Percentiles rank a stretch among this genome's conserved stretches.
Conservation (phyloP, 2,797 vertebrate genomes). For the Lagorchestes hirsutus region DNA sequence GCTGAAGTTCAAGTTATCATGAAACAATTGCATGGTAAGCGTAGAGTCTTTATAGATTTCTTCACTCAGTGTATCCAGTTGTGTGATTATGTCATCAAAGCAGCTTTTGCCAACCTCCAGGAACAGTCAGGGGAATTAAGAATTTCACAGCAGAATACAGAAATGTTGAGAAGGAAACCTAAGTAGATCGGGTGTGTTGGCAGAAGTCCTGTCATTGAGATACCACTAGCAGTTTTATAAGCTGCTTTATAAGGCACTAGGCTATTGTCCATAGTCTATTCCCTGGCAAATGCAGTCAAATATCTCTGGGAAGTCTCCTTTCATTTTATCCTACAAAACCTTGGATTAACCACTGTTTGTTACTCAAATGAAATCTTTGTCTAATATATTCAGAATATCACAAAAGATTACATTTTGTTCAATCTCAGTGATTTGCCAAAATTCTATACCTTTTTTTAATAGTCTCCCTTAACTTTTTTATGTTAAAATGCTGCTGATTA, state of each 20-base stretch:
- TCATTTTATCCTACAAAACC: slow-evolving; percentile 73
- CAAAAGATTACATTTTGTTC: not conserved
- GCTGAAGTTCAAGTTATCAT: slow-evolving; percentile 98
- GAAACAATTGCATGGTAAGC: slow-evolving; percentile 99
- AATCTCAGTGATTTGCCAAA: not conserved
- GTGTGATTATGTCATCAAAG: slow-evolving; percentile 95
- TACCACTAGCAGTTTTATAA: slow-evolving; percentile 94
- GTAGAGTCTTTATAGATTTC: slow-evolving; percentile 98
- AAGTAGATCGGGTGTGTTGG: slow-evolving; percentile 95
- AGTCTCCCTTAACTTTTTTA: not conserved
- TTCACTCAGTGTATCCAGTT: slow-evolving; percentile 97
- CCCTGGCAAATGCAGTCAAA: slow-evolving; percentile 96
- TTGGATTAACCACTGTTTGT: not conserved
- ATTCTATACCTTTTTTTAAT: not conserved
- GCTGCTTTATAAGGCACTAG: slow-evolving; percentile 88
- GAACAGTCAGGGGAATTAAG: not conserved
- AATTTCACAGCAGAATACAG: not conserved
- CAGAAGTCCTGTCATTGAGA: slow-evolving; percentile 93
- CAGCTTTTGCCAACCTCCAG: slow-evolving; percentile 95
- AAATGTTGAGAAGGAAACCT: slow-evolving; percentile 84
- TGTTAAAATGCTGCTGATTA: not conserved
- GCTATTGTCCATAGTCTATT: slow-evolving; percentile 96
- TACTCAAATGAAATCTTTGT: not conserved
- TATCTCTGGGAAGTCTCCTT: slow-evolving; percentile 97
- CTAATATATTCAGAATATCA: not conserved